Percentiles rank a stretch among this genome's conserved stretches.
Evolutionary conservation across 2,888 invertebrate genomes (phyloP).

Genomic region (Cephus spinipes): DNA sequence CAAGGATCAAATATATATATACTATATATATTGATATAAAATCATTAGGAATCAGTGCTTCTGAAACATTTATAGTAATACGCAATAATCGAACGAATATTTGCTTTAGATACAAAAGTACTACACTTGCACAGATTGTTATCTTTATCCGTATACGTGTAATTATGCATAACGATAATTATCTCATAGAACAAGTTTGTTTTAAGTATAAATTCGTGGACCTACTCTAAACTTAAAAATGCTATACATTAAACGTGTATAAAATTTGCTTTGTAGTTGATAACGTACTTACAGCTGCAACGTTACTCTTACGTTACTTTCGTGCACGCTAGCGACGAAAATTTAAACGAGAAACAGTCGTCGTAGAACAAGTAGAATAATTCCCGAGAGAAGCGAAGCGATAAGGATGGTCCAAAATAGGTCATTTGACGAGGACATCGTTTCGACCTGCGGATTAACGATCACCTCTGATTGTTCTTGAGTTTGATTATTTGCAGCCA

Average conservation of each 20-base stretch:
- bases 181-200: too few relatives aligned
- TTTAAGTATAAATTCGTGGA: too few relatives aligned
- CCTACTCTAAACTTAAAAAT: slow-evolving; percentile 27
- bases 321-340: slow-evolving; percentile 6
- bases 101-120: too few relatives aligned
- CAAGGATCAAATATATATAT: too few relatives aligned
- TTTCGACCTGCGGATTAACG: slow-evolving; percentile 52
- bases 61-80: too few relatives aligned
- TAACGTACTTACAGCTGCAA: slow-evolving; percentile 37
- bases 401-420: slow-evolving; percentile 68
- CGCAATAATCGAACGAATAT: too few relatives aligned
- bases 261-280: slow-evolving; percentile 45
- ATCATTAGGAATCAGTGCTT: too few relatives aligned
- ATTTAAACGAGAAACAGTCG: slow-evolving; percentile 67
- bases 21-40: too few relatives aligned
- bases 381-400: slow-evolving; percentile 66
- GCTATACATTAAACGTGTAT: slow-evolving; percentile 45
- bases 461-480: slow-evolving; percentile 61
- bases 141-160: too few relatives aligned
- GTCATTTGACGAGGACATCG: slow-evolving; percentile 66
- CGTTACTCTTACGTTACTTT: slow-evolving; percentile 29
- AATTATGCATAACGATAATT: too few relatives aligned
- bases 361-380: slow-evolving; percentile 67
- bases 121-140: too few relatives aligned
- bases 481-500: slow-evolving; percentile 51